Evolutionary conservation across 2,888 invertebrate species (phyloP), one percentile per base, ranked within the genome.

Genomic region (Stictocephala bisonia): DNA sequence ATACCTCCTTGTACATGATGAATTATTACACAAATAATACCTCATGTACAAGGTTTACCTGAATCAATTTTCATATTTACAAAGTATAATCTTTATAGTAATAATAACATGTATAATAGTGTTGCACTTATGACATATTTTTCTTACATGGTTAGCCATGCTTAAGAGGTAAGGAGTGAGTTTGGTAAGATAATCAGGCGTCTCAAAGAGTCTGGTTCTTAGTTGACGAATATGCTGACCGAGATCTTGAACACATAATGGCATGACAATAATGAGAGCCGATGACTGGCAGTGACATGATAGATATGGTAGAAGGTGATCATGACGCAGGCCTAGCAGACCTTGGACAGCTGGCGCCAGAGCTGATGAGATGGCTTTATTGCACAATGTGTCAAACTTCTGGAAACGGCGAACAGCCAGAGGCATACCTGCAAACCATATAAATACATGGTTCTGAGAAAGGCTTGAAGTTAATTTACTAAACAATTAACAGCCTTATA

Each of bases 371-470:
- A 64, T 27, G 20, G 64, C 35, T n/a, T 66, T 51, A 41, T 51
- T 72, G 35, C 51, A 26, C 48, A 48, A 20, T 1, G 71, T 64
- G n/a, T 64, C 64, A 24, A 27, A 51, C 20, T 64, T 44, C 27
- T 40, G 31, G 11, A 72, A 35, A 7, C 53, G 48, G 24, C 64
- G 64, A 7, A 66, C 66, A 29, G 72, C 72, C 22, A 66, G 27
- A 22, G 72, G 72, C 29, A 35, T 64, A 9, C 72, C 69, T 69
- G 69, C n/a, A n/a, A n/a, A n/a, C n/a, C n/a, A n/a, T 7, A 44
- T 15, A 15, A 3, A 35, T 35, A 11, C 40, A 35, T 11, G 7
- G n/a, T n/a, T n/a, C n/a, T n/a, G n/a, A n/a, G n/a, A n/a, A n/a
- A n/a, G n/a, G n/a, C n/a, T n/a, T n/a, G n/a, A n/a, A n/a, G n/a